Conservation (phyloP, 1,140 invertebrate species). For the Dolichoris vasculosae region DNA sequence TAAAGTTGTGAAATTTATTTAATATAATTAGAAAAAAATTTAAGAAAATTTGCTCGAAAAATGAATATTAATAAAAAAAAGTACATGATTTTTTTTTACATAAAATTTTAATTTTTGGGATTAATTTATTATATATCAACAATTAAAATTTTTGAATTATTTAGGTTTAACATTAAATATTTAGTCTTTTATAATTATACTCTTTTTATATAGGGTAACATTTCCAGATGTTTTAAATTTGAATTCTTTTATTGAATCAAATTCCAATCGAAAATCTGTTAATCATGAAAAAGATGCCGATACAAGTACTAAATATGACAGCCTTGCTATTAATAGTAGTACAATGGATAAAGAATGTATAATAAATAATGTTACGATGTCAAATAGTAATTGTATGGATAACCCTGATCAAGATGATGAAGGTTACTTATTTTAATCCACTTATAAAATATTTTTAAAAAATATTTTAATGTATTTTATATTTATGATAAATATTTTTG, state of each 20-base stretch:
- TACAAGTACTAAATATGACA: conserved; percentile 76
- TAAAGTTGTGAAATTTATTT: neutral
- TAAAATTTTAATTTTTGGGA: no score
- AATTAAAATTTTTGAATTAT: no score
- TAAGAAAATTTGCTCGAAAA: no score
- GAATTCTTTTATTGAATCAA: conserved; percentile 82
- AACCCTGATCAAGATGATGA: conserved; percentile 71
- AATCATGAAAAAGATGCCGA: conserved; percentile 71
- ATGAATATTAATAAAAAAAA: no score
- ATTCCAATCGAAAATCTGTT: conserved; percentile 66
- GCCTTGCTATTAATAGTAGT: conserved; percentile 82
- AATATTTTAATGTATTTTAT: conserved; percentile 27
- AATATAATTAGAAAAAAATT: neutral
- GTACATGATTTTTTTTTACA: no score
- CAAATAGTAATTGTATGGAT: conserved; percentile 62
- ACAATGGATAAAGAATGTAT: conserved; percentile 80
- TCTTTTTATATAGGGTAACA: conserved; percentile 78
- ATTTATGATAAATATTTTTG: neutral
- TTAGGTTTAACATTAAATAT: no score
- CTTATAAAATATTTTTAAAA: conserved; percentile 22
- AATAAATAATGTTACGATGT: conserved; percentile 66
- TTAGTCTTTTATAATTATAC: no score
- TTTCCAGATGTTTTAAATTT: conserved; percentile 90
- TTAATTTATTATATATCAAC: no score
- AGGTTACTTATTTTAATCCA: conserved; percentile 58